Evolutionary conservation across 1,140 invertebrate species (phyloP).

Genomic region (Platorchestia sp.): DNA sequence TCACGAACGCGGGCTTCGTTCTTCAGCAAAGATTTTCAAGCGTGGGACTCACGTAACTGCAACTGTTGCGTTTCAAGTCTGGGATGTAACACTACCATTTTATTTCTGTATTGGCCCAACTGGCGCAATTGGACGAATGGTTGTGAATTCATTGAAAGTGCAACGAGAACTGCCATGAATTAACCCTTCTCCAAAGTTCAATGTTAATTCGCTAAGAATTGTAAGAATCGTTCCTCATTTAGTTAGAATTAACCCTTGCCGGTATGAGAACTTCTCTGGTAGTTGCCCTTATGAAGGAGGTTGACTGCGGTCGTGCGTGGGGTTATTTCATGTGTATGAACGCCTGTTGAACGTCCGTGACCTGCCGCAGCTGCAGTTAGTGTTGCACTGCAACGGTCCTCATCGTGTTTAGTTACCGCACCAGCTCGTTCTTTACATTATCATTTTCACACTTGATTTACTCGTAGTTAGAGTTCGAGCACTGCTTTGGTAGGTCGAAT

Average conservation of each 20-base stretch:
- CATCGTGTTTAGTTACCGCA: background rate
- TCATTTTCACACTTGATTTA: background rate
- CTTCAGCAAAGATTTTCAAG: background rate
- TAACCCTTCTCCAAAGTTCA: no score
- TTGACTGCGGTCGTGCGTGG: background rate
- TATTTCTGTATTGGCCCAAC: no score
- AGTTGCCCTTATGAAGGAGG: background rate
- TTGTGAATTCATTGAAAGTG: no score
- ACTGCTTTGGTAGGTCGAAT: background rate
- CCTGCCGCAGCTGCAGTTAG: background rate
- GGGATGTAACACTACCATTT: no score
- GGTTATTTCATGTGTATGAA: background rate
- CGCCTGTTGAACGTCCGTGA: background rate
- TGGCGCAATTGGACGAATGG: no score
- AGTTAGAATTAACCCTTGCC: no score
- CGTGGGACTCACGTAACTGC: background rate
- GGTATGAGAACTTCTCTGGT: background rate
- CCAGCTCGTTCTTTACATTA: background rate
- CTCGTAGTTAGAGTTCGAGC: background rate
- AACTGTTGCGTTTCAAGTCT: background rate
- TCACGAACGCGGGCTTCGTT: background rate
- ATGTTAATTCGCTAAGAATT: no score
- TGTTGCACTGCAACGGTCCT: background rate
- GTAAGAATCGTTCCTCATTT: no score
- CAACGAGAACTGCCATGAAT: no score